phyloP scores from a whole-genome alignment of 2,888 invertebrate species.

The Pilophorus perplexus region DNA sequence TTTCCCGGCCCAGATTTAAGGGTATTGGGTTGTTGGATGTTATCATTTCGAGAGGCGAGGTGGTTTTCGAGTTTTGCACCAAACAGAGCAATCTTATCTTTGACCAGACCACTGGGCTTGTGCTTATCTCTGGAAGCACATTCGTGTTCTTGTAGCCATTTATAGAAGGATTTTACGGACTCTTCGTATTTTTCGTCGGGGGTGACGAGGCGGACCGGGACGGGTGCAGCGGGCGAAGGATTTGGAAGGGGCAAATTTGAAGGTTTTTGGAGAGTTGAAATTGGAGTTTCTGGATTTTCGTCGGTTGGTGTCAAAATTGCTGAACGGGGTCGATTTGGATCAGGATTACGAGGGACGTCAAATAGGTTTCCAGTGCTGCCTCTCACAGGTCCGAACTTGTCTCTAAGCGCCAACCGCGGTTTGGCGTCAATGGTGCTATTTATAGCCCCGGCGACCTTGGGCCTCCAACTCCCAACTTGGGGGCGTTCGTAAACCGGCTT shows the following conservation, averaged over 20 bases:
- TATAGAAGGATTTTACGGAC: slow-evolving; percentile 32
- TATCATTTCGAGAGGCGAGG: not conserved
- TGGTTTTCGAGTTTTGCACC: slow-evolving; percentile 29
- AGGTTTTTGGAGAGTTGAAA: not conserved
- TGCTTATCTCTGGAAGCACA: slow-evolving; percentile 17
- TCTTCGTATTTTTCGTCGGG: slow-evolving; percentile 35
- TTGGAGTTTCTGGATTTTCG: not conserved
- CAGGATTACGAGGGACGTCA: not conserved
- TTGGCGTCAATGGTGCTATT: slow-evolving; percentile 5
- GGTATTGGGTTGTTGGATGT: not conserved
- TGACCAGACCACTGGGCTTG: slow-evolving; percentile 5
- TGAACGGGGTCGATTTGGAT: not conserved
- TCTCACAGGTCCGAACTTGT: not conserved
- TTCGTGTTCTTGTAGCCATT: slow-evolving; percentile 31
- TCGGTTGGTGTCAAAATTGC: slow-evolving; percentile 21
- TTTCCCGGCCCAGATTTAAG: not conserved
- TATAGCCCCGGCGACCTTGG: slow-evolving; percentile 7
- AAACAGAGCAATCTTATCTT: slow-evolving; percentile 32
- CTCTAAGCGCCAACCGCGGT: not conserved
- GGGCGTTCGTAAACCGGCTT: slow-evolving; percentile 25
- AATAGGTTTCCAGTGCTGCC: not conserved
- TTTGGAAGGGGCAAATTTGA: too few species aligned
- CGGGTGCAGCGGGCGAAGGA: not conserved
- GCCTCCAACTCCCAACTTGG: not conserved
- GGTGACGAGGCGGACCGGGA: slow-evolving; percentile 2